Evolutionary conservation across 2,797 vertebrate genomes (phyloP), one percentile per base, ranked within the genome.

Genomic region (Tiaroga cobitis): DNA sequence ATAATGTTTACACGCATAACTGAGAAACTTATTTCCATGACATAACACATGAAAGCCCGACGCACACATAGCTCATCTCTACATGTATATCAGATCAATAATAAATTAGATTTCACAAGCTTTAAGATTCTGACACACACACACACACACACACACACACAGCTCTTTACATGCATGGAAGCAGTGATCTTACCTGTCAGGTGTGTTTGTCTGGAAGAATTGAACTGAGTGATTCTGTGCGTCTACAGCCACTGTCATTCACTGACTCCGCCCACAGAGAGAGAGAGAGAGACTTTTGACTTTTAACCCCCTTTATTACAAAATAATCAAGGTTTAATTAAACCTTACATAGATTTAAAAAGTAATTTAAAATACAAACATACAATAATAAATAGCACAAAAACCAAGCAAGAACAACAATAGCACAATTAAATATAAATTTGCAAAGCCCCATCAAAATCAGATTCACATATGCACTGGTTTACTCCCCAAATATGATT

Each of bases 121-220:
- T 34, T 34, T 69, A 6, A 0, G n/a, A 26, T 6, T 65, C 26
- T 1, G n/a, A 54, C 13, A 34, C 61, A 29, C 4, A 29, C n/a
- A 16, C 26, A 65, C 63, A 65, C 56, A 61, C 19, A 56, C 8
- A 65, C 26, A 8, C 63, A 67, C 6, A 19, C 63, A 3, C 21
- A 43, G 18, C 26, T 7, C 16, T 29, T 46, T 41, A 37, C 19
- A 51, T 1, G 6, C 8, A 41, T 34, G 32, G 39, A 39, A 19
- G 34, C 46, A 6, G 3, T 29, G 24, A 54, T 18, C 39, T 78
- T 84, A 83, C 81, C 81, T 83, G 81, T 39, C 41, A 75, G 72
- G 29, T 75, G 81, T 51, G 59, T 26, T 67, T 51, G 8, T 37
- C 41, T 8, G 0, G 21, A 51, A 34, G 5, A 67, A 26, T 5